Conservation (phyloP, 2,113 vertebrate genomes). For the Trachemys scripta region DNA sequence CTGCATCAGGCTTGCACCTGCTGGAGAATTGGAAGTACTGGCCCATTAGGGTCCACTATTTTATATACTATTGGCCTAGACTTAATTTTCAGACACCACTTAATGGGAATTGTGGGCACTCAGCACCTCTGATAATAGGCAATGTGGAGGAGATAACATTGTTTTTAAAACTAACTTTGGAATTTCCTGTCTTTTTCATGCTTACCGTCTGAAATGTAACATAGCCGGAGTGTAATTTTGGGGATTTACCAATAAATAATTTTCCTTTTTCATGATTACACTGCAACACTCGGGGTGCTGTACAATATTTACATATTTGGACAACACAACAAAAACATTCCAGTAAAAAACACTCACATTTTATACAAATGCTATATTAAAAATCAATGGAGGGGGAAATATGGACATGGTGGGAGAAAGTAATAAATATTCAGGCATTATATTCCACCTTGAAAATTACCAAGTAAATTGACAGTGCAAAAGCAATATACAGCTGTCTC, state of each 20-base stretch:
- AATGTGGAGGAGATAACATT: neutral
- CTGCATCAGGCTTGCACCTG: neutral
- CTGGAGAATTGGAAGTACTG: neutral
- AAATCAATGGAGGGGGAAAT: neutral
- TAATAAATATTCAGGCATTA: neutral
- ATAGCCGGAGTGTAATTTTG: neutral
- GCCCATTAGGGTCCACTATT: neutral
- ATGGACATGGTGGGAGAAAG: neutral
- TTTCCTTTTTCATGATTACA: neutral
- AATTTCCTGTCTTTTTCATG: neutral
- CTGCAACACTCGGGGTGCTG: neutral
- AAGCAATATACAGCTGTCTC: slow-evolving; percentile 21
- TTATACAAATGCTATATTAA: neutral
- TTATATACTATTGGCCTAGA: neutral
- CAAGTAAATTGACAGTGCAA: neutral
- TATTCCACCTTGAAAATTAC: slow-evolving; percentile 9
- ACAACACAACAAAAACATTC: neutral
- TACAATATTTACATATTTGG: neutral
- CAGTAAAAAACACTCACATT: neutral
- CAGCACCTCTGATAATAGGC: neutral
- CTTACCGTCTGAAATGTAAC: neutral
- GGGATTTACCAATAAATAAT: neutral
- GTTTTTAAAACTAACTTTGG: neutral
- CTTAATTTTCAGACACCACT: neutral
- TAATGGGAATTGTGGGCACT: neutral